phyloP scores from a whole-genome alignment of 2,113 vertebrate species.

The Numenius arquata region DNA sequence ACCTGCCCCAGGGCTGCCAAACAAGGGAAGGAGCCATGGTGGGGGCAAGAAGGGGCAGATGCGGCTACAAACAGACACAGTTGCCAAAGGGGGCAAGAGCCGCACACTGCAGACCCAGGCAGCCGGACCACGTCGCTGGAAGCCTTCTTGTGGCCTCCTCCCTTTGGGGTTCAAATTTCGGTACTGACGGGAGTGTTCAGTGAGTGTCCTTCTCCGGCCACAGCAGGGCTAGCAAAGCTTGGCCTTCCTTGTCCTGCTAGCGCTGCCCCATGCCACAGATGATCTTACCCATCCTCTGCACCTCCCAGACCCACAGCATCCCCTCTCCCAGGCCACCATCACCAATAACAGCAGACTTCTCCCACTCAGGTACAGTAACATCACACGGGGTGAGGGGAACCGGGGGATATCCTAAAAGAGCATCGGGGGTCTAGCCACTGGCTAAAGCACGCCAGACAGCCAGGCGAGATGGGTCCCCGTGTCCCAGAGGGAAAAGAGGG shows the following conservation, averaged over 20 bases:
- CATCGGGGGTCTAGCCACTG: background rate
- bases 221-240: background rate
- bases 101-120: rapidly evolving
- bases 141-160: background rate
- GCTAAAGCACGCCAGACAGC: background rate
- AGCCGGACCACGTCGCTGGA: rapidly evolving
- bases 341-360: background rate
- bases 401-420: background rate
- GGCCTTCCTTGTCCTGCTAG: background rate
- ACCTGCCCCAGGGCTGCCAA: background rate
- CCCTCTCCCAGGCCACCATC: background rate
- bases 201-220: background rate
- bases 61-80: background rate
- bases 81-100: background rate
- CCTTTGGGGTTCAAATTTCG: background rate
- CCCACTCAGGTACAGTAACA: background rate
- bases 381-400: background rate
- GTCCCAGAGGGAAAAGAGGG: background rate
- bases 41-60: background rate
- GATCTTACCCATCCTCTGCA: background rate
- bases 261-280: background rate
- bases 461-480: background rate
- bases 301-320: background rate
- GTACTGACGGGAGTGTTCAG: background rate
- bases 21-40: background rate